Evolutionary conservation across 30 jellyfish, hydroid and myxozoan genomes (phyloP).

Genomic region (Hydractinia echinata): DNA sequence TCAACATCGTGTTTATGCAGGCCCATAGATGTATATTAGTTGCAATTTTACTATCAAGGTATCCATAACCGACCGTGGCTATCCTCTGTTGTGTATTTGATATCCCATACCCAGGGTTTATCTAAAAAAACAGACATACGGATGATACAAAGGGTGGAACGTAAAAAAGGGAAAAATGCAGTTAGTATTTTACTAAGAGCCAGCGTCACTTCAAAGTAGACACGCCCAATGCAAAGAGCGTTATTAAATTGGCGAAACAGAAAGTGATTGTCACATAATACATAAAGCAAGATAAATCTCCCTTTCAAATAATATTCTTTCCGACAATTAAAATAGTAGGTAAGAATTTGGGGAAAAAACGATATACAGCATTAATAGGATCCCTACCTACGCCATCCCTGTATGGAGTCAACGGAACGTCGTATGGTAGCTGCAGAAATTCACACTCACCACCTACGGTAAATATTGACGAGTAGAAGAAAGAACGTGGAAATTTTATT

Average conservation of each 20-base stretch:
- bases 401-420: slow-evolving; percentile 65
- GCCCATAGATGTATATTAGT: too few relatives aligned
- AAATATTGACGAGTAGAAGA: not conserved
- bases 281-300: too few relatives aligned
- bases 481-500: too few relatives aligned
- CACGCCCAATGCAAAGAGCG: too few relatives aligned
- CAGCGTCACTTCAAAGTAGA: not conserved
- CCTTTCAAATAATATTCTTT: too few relatives aligned
- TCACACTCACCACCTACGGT: slow-evolving; percentile 15
- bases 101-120: slow-evolving; percentile 95
- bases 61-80: slow-evolving; percentile 71
- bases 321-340: too few relatives aligned
- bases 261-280: too few relatives aligned
- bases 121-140: slow-evolving; percentile 33
- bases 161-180: not conserved
- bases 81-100: slow-evolving; percentile 62
- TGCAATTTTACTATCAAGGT: slow-evolving; percentile 9
- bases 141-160: not conserved
- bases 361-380: not conserved
- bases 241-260: too few relatives aligned
- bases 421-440: slow-evolving; percentile 63
- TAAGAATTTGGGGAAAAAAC: too few relatives aligned
- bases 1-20: too few relatives aligned
- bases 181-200: not conserved
- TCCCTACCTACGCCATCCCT: slow-evolving; percentile 23